Evolutionary conservation across 2,888 invertebrate species (phyloP).

Genomic region (Unio delphinus): DNA sequence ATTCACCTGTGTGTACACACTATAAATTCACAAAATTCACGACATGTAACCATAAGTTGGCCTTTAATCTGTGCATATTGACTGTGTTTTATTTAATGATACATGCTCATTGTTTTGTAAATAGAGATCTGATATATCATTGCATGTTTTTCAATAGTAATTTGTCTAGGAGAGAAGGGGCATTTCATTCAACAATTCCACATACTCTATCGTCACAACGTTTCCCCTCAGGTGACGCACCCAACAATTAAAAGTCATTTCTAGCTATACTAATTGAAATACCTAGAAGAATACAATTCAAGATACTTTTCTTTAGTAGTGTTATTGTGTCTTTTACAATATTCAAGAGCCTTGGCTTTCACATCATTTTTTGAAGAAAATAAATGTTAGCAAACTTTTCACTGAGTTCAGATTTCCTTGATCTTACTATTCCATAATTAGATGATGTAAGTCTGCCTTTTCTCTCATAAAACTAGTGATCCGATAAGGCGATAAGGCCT

Average conservation of each 20-base stretch:
- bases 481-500: neutral
- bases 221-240: neutral
- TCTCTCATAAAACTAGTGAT: conserved; percentile 1
- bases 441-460: conserved; percentile 4
- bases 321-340: neutral
- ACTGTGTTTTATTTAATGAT: too few species aligned
- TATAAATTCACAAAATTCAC: too few species aligned
- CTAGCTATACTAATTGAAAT: conserved; percentile 5
- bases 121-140: too few species aligned
- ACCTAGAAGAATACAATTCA: too few species aligned
- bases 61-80: too few species aligned
- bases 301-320: neutral
- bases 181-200: too few species aligned
- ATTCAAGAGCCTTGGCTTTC: neutral
- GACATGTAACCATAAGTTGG: too few species aligned
- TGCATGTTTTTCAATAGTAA: too few species aligned
- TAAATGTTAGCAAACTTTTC: neutral
- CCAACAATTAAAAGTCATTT: neutral
- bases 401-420: neutral
- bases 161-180: too few species aligned
- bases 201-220: too few species aligned
- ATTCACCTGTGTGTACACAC: too few species aligned
- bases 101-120: too few species aligned
- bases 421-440: neutral
- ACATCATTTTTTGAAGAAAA: neutral